phyloP scores from a whole-genome alignment of 2,113 vertebrate species.

The Hyperoodon ampullatus region DNA sequence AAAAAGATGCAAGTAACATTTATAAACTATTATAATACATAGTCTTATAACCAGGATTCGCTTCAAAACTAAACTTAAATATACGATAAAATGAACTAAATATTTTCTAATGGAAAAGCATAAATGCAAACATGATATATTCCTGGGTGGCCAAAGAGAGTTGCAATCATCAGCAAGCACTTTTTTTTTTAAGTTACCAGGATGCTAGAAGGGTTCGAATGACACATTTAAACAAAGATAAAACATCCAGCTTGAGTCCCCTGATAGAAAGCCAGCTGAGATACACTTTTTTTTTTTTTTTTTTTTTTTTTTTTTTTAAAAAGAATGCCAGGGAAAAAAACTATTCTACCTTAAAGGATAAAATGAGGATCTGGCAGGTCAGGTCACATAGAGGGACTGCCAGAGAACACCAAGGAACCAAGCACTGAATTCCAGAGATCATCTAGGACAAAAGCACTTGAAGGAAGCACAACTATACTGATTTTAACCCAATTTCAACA shows the following conservation, averaged over 20 bases:
- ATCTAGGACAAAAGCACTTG: not conserved
- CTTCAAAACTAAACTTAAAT: not conserved
- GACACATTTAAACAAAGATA: not conserved
- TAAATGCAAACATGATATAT: not conserved
- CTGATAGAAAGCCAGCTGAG: not conserved
- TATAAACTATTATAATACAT: not conserved
- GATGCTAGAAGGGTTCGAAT: not conserved
- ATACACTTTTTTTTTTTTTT: not conserved
- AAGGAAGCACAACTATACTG: not conserved
- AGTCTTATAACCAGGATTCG: not conserved
- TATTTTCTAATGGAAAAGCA: slow-evolving; percentile 15
- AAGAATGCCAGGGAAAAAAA: not conserved
- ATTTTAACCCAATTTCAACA: not conserved
- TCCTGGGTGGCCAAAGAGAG: not conserved
- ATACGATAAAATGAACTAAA: not conserved
- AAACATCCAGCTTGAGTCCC: not conserved
- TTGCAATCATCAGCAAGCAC: not conserved
- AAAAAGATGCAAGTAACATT: not conserved
- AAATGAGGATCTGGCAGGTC: not conserved
- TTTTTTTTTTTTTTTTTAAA: not conserved
- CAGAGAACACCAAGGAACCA: not conserved
- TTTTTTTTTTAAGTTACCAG: not conserved
- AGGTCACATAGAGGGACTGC: not conserved
- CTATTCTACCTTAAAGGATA: not conserved
- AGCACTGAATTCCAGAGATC: not conserved